Conservation (phyloP, 2,888 invertebrate species). For the Anorthoa munda region DNA sequence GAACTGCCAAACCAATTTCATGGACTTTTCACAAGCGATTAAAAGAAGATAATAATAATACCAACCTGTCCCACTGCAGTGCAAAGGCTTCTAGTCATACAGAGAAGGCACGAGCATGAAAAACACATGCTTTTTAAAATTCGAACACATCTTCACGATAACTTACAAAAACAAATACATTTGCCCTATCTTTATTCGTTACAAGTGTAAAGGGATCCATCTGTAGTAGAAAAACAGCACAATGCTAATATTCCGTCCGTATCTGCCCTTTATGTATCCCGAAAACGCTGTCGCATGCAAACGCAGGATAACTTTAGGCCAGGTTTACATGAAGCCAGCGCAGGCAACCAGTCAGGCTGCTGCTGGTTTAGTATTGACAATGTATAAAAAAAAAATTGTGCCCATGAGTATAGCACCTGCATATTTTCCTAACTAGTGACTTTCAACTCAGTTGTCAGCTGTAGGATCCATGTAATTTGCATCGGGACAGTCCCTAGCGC, state of each 20-base stretch:
- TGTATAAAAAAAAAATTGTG: neutral
- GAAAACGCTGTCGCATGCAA: conserved; percentile 62
- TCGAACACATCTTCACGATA: neutral
- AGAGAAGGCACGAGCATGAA: too few relatives aligned
- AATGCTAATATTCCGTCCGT: conserved; percentile 52
- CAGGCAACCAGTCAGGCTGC: neutral
- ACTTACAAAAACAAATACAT: conserved; percentile 38
- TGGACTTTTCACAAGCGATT: neutral
- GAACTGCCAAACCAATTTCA: neutral
- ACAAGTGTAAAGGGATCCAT: conserved; percentile 52
- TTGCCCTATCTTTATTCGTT: conserved; percentile 44
- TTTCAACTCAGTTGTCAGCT: too few relatives aligned
- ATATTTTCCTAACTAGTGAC: neutral
- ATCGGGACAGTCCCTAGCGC: neutral
- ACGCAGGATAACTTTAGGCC: conserved; percentile 45
- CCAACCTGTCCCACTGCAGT: too few relatives aligned
- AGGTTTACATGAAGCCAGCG: conserved; percentile 1
- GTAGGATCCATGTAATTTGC: neutral
- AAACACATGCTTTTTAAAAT: conserved; percentile 5
- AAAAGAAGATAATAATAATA: neutral
- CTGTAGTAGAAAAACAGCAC: conserved; percentile 44
- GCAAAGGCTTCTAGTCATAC: too few relatives aligned
- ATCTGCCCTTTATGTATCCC: conserved; percentile 53
- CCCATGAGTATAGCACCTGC: neutral
- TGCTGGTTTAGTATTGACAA: neutral